Conservation (phyloP, 2,888 invertebrate species). For the Drosophila falleni region DNA sequence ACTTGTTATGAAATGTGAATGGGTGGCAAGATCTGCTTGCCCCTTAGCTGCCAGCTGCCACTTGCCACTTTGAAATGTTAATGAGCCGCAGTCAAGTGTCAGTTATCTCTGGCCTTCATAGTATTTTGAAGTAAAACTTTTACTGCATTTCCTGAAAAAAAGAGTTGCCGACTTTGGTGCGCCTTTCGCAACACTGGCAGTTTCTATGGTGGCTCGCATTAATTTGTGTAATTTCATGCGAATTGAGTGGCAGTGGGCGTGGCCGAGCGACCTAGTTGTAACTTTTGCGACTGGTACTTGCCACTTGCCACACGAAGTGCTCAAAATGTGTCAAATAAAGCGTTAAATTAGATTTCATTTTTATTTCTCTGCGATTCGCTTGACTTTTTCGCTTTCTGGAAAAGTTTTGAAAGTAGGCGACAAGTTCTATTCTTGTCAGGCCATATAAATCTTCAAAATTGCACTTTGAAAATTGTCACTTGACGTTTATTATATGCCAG, state of each 20-base stretch:
- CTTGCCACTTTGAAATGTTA: slow-evolving; percentile 64
- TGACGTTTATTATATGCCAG: slow-evolving; percentile 29
- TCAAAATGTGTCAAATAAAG: slow-evolving; percentile 74
- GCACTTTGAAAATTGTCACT: slow-evolving; percentile 51
- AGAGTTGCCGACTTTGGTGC: slow-evolving; percentile 29
- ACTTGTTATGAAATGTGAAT: slow-evolving; percentile 14
- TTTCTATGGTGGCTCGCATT: slow-evolving; percentile 39
- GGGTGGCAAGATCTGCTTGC: slow-evolving; percentile 28
- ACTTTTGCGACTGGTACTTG: slow-evolving; percentile 31
- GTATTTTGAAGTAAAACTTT: slow-evolving; percentile 42
- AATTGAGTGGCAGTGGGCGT: slow-evolving; percentile 57
- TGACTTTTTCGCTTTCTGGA: not conserved
- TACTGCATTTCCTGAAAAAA: slow-evolving; percentile 57
- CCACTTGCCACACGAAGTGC: slow-evolving; percentile 39
- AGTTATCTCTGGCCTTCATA: slow-evolving; percentile 63
- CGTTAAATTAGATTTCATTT: slow-evolving; percentile 73
- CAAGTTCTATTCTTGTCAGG: slow-evolving; percentile 30
- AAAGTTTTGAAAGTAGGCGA: slow-evolving; percentile 44
- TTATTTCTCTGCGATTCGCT: slow-evolving; percentile 21
- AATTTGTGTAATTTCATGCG: slow-evolving; percentile 70
- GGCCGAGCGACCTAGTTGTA: slow-evolving; percentile 58
- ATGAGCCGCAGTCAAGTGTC: slow-evolving; percentile 70
- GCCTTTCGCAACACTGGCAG: slow-evolving; percentile 9
- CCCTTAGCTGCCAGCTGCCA: slow-evolving; percentile 46
- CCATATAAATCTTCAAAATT: slow-evolving; percentile 51